phyloP scores from a whole-genome alignment of 2,113 vertebrate genomes.

The Crotalus helleri region DNA sequence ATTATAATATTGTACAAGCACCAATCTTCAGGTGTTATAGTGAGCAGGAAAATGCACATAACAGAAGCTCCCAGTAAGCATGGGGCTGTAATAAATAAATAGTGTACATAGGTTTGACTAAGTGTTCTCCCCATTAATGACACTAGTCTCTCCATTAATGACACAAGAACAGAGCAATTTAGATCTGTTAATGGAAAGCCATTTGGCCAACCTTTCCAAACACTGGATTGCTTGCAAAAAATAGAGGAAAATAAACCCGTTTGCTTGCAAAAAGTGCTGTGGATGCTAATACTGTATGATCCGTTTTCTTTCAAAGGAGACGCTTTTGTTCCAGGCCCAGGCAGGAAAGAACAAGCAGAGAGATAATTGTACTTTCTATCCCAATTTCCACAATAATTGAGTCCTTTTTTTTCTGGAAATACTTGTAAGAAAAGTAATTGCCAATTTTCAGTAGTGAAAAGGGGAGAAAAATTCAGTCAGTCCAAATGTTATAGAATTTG shows the following conservation, averaged over 20 bases:
- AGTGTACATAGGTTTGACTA: slow-evolving; percentile 4
- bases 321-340: not conserved
- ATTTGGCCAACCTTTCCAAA: accelerated
- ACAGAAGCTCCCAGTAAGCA: not conserved
- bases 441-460: not conserved
- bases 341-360: not conserved
- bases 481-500: not conserved
- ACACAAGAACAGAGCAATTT: not conserved
- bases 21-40: not conserved
- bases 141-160: not conserved
- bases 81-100: not conserved
- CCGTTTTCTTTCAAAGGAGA: not conserved
- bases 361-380: not conserved
- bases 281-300: not conserved
- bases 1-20: not conserved
- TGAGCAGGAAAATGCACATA: not conserved
- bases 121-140: not conserved
- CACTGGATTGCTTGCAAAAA: not conserved
- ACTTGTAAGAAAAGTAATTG: not conserved
- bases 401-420: not conserved
- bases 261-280: not conserved
- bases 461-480: not conserved
- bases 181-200: not conserved
- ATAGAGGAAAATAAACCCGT: not conserved
- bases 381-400: not conserved